Evolutionary conservation across 2,113 vertebrate species (phyloP).

Genomic region (Zosterops pallidus): DNA sequence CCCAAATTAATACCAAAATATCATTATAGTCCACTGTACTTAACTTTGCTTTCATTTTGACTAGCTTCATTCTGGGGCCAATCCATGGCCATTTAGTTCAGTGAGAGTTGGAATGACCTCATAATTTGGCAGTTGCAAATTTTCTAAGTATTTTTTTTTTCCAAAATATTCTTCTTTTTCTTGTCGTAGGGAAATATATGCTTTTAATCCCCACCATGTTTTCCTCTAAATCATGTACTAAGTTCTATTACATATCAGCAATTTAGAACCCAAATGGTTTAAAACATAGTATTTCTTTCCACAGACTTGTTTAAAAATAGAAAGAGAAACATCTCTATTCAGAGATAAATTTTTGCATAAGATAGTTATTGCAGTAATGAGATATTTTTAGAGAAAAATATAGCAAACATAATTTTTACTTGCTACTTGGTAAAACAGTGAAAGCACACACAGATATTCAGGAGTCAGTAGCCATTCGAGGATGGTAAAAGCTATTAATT

Average conservation of each 20-base stretch:
- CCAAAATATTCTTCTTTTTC: background rate
- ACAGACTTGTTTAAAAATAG: background rate
- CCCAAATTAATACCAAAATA: constrained; percentile 6
- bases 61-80: background rate
- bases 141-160: background rate
- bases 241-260: background rate
- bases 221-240: background rate
- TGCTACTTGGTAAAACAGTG: background rate
- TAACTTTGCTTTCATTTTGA: constrained; percentile 31
- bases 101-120: background rate
- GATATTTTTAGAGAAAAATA: background rate
- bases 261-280: background rate
- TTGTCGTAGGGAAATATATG: background rate
- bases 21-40: background rate
- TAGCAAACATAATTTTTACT: background rate
- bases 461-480: background rate
- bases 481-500: background rate
- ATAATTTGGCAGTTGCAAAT: constrained; percentile 16
- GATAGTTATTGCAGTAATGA: background rate
- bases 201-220: background rate
- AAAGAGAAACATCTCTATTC: background rate
- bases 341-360: background rate
- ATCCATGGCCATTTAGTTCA: background rate
- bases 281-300: background rate
- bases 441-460: background rate